phyloP scores from a whole-genome alignment of 2,888 invertebrate genomes.

The Chrysina gloriosa region DNA sequence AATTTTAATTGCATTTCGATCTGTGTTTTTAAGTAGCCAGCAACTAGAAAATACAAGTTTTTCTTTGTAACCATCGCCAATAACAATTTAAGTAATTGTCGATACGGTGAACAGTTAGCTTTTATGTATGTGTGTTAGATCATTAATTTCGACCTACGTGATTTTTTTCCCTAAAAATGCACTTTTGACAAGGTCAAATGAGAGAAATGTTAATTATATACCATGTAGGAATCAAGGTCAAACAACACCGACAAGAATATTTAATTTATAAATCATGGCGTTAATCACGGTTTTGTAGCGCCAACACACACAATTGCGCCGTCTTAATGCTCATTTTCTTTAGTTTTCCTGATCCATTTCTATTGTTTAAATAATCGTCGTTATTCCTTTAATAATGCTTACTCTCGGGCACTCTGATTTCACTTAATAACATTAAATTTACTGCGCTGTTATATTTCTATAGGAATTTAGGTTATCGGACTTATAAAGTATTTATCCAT shows the following conservation, averaged over 20 bases:
- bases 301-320: neutral
- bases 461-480: neutral
- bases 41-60: constrained; percentile 7
- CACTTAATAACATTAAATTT: neutral
- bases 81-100: constrained; percentile 22
- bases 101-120: neutral
- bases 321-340: neutral
- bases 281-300: neutral
- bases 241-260: constrained; percentile 10
- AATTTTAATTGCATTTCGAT: neutral
- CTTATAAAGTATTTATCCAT: neutral
- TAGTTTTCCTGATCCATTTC: too few species aligned
- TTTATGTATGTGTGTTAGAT: constrained; percentile 17
- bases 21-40: neutral
- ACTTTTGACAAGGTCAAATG: constrained; percentile 31
- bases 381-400: too few species aligned
- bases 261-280: neutral
- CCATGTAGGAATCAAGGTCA: constrained; percentile 21
- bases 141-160: constrained; percentile 30
- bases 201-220: constrained; percentile 25
- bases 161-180: constrained; percentile 18
- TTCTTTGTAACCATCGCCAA: neutral
- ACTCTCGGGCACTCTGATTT: neutral
- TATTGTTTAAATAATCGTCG: too few species aligned
- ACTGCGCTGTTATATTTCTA: neutral